Evolutionary conservation across 2,888 invertebrate species (phyloP), one percentile per base, ranked within the genome.

Genomic region (Dione juno): DNA sequence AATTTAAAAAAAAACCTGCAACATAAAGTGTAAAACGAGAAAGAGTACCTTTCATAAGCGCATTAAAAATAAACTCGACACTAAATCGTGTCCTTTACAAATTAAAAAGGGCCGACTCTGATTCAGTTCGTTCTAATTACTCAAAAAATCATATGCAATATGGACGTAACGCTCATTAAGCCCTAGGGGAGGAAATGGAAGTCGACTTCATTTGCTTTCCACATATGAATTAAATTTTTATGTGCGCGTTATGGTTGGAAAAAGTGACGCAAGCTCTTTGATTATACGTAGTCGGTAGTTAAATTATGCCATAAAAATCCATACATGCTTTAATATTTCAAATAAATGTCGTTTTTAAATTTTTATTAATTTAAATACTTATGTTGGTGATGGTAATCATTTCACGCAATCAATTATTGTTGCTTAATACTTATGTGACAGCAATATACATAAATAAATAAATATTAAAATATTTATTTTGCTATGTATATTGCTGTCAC

Each of bases 71-170:
- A 75, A 75, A 79, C 76, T 74, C 72, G 54, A 67, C 76, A 74
- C 70, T 68, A 66, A 70, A 73, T 72, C 75, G 75, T 75, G 80
- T 80, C 82, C 84, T 77, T 85, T 83, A 78, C 81, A 82, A 84
- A 84, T 86, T 84, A 83, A 87, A 85, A 81, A 82, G 84, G 85
- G 79, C 79, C 75, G 78, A 75, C 82, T 82, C 80, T 84, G 83
- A 86, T 86, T 86, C 84, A 84, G 80, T 73, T 82, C 82, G 84
- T 79, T 85, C 82, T 88, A 89, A 88, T 88, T 88, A 88, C 89
- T 88, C 81, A 66, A 82, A 69, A 87, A 85, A 88, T 84, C 84
- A 82, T 85, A 86, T 88, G 78, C 79, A 77, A 79, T 82, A 80
- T 77, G 84, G 87, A 86, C 84, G 84, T 84, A 82, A 82, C 80